Evolutionary conservation across 1,140 invertebrate genomes (phyloP).

Genomic region (Cheumatopsyche charites): DNA sequence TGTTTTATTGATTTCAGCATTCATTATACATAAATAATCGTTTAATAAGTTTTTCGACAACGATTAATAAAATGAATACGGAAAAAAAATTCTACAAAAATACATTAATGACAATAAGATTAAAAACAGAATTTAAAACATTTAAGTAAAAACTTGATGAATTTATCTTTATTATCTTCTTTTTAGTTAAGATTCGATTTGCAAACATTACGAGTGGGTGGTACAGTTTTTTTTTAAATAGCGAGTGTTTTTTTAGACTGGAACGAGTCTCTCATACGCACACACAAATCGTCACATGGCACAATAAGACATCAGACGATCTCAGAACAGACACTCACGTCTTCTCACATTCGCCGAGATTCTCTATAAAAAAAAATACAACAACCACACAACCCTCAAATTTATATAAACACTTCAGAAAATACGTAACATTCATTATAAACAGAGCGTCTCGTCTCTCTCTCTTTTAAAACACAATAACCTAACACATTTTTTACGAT

Average conservation of each 20-base stretch:
- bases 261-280: conserved; percentile 35
- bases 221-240: conserved; percentile 43
- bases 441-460: conserved; percentile 35
- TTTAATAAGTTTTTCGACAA: neutral
- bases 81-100: conserved; percentile 45
- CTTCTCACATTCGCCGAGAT: conserved; percentile 40
- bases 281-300: conserved; percentile 45
- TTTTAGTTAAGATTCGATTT: conserved; percentile 17
- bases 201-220: conserved; percentile 41
- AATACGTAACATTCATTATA: conserved; percentile 48
- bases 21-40: conserved; percentile 45
- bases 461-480: conserved; percentile 24
- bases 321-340: conserved; percentile 25
- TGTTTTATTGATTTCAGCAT: conserved; percentile 47
- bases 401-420: conserved; percentile 47
- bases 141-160: conserved; percentile 35
- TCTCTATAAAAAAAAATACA: conserved; percentile 36
- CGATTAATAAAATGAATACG: conserved; percentile 13
- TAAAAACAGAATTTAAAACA: conserved; percentile 43
- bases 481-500: conserved; percentile 32
- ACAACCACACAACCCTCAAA: conserved; percentile 40
- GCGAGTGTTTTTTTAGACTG: conserved; percentile 38
- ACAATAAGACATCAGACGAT: conserved; percentile 45
- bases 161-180: conserved; percentile 35
- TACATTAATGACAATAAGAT: conserved; percentile 46